Evolutionary conservation across 2,888 invertebrate genomes (phyloP).

Genomic region (Volucella inflata): DNA sequence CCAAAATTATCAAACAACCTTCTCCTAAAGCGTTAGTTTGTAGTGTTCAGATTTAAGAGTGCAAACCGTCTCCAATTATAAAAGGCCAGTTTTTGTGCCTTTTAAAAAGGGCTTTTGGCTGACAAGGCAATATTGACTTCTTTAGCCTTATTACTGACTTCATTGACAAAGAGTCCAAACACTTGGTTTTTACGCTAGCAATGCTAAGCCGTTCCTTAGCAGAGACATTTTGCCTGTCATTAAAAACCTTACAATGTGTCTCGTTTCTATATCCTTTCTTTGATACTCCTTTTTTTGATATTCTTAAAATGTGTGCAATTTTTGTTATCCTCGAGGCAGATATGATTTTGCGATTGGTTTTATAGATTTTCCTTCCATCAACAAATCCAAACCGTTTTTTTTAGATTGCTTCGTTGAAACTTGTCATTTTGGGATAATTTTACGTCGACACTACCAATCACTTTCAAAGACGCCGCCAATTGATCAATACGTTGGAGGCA

Average conservation of each 20-base stretch:
- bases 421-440: neutral
- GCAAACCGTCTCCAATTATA: too few species aligned
- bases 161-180: neutral
- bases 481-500: neutral
- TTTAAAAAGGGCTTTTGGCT: too few species aligned
- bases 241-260: neutral
- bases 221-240: neutral
- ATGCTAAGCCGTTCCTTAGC: neutral
- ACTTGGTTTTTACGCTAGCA: neutral
- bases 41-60: too few species aligned
- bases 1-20: too few species aligned
- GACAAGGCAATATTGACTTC: too few species aligned
- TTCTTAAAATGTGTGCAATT: too few species aligned
- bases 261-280: neutral
- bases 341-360: neutral
- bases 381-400: neutral
- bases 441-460: neutral
- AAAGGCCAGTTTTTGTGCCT: too few species aligned
- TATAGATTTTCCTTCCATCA: neutral
- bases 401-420: neutral
- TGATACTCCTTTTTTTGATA: too few species aligned
- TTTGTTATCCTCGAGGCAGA: neutral
- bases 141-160: too few species aligned
- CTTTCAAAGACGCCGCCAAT: neutral
- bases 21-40: too few species aligned